Base-by-base conservation (phyloP, 2,113 vertebrate genomes). In the Dicaeum eximium region DNA sequence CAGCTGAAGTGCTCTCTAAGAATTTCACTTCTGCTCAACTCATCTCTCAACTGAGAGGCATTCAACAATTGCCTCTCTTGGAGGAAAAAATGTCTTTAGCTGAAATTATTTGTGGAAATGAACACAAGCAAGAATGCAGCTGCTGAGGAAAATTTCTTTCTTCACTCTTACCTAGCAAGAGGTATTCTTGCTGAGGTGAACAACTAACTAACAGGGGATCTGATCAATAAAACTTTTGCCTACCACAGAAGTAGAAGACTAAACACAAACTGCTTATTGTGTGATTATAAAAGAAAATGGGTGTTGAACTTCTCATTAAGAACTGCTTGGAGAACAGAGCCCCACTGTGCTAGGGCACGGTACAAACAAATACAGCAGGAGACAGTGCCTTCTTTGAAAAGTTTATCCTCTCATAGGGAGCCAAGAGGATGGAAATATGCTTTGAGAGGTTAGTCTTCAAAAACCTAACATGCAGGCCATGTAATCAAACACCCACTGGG, bases 401-500 rank as follows among this genome's bases (percentile, higher is more conserved):
- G 66, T 84, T 89, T 92, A 82, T 79, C 60, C 37, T 66, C 61
- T 84, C 11, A 3, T 0, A 60, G 67, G 75, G 58, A 91, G 40
- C 61, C 74, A 64, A 69, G 78, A 70, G 70, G 57, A 33, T 73
- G 54, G 62, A 75, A 95, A 85, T 45, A n/a, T 1, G 25, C 74
- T 80, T 65, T 69, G 64, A 86, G 85, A 80, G 38, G 58, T 83
- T 70, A 50, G 74, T 60, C 85, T 72, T 88, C 70, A 77, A 33
- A 89, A 92, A 30, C 40, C 53, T 53, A 33, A 82, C 67, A 38
- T 23, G 47, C 71, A 66, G 56, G 54, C 92, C 62, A 12, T 80
- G 72, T 80, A 88, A 83, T 92, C 88, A 94, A 61, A 90, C 86
- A 92, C 86, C 90, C 71, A 45, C 75, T 78, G 88, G 25, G 67